Conservation (phyloP, 1,140 invertebrate genomes). For the Pseudomyrmex gracilis region DNA sequence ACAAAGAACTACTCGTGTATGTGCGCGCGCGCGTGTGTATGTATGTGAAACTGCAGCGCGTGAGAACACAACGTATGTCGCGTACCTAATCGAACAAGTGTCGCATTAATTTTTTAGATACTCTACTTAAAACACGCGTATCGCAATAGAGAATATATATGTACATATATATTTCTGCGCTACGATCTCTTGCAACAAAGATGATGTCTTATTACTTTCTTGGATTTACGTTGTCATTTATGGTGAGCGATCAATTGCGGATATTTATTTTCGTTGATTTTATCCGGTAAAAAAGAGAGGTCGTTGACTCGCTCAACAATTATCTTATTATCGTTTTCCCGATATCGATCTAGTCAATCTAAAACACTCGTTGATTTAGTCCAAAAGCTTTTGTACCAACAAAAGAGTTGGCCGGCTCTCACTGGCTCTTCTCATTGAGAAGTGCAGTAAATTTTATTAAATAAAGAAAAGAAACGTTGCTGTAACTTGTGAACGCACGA, state of each 20-base stretch:
- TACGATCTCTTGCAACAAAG: background rate
- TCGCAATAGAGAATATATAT: constrained; percentile 1
- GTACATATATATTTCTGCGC: background rate
- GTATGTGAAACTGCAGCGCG: background rate
- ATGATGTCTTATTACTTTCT: constrained; percentile 55
- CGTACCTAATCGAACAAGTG: background rate
- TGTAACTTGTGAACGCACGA: background rate
- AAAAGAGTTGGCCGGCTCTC: background rate
- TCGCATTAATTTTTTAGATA: background rate
- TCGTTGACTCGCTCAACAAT: constrained; percentile 24
- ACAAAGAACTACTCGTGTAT: too few species aligned
- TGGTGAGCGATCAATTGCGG: background rate
- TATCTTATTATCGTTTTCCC: constrained; percentile 36
- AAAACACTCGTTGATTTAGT: background rate
- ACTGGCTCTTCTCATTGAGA: background rate
- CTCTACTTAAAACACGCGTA: background rate
- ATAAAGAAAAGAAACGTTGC: background rate
- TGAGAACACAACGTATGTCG: background rate
- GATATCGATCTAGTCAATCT: constrained; percentile 35
- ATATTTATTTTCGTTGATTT: constrained; percentile 66
- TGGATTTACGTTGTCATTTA: constrained; percentile 23
- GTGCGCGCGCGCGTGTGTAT: too few species aligned
- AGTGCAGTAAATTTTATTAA: background rate
- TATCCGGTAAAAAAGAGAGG: constrained; percentile 27
- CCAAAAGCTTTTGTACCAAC: background rate